Base-by-base conservation (phyloP, 2,797 vertebrate species). In the Masticophis lateralis region DNA sequence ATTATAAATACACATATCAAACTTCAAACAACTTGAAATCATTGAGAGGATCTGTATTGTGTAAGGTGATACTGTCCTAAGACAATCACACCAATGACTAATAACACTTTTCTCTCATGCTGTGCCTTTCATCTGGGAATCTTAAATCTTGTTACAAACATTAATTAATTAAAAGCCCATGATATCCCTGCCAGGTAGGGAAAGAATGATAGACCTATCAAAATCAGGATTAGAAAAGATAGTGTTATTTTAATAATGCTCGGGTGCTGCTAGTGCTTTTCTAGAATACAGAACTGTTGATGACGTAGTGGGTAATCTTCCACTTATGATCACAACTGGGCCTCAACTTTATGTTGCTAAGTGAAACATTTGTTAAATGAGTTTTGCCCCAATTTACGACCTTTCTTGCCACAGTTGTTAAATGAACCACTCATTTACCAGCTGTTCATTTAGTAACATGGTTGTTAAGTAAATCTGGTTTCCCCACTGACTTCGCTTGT, bases 51-150 rank as follows among this genome's bases (percentile, higher is more conserved):
- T 94, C 94, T 96, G 96, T 95, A 97, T 97, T 97, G 97, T 97
- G 97, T 96, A 97, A 97, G 11, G 94, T 96, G 96, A 97, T 97
- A 97, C 97, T 96, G 95, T 94, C 96, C 94, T 96, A 97, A 95
- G 96, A 96, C 96, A 96, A 14, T 97, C 96, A 92, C 93, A 94
- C 94, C 94, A 95, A 32, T 97, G 97, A 97, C 95, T 97, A 97
- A 97, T 96, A 92, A 94, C 95, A 51, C 94, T 86, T 95, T 97
- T 94, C 96, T 95, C 96, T 95, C 96, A 95, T 96, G 96, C 94
- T 79, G 95, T 83, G 96, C 95, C 96, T 97, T 97, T 97, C 96
- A 96, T 97, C 97, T 97, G 97, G 96, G 97, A 97, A 96, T 96
- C 94, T 94, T 95, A 96, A 94, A 1, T 91, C 96, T 96, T 95